Conservation (phyloP, 2,797 vertebrate species). For the Tamandua tetradactyla region DNA sequence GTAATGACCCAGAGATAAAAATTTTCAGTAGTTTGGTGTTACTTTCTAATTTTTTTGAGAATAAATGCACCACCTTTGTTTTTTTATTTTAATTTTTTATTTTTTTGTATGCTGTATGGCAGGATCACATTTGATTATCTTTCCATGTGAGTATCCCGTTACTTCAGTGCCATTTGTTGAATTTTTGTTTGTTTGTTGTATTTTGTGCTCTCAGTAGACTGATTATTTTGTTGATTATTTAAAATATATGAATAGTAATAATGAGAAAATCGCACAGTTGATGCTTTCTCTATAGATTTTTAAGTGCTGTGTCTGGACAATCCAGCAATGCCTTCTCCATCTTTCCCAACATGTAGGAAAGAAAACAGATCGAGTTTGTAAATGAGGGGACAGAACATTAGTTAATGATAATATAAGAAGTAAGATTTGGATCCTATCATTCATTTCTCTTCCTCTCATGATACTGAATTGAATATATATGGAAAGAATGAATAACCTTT, state of each 20-base stretch:
- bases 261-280: neutral
- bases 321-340: neutral
- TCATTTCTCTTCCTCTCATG: neutral
- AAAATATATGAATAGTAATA: neutral
- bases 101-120: too few relatives aligned
- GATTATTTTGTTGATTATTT: constrained; percentile 8
- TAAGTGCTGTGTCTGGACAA: neutral
- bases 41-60: constrained; percentile 3
- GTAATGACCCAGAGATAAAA: neutral
- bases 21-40: neutral
- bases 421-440: neutral
- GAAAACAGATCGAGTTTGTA: neutral
- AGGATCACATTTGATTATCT: too few relatives aligned
- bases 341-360: neutral
- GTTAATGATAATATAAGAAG: neutral
- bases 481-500: neutral
- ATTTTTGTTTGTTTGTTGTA: too few relatives aligned
- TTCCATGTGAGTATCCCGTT: too few relatives aligned
- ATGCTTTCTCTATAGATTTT: neutral
- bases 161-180: too few relatives aligned
- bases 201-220: neutral
- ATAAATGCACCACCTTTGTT: neutral
- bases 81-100: too few relatives aligned
- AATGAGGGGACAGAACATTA: neutral
- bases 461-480: neutral